A percentile compares a stretch with the other conserved stretches of the same genome.
phyloP scores from a whole-genome alignment of 2,888 invertebrate species.

The Drepanosiphum platanoidis region DNA sequence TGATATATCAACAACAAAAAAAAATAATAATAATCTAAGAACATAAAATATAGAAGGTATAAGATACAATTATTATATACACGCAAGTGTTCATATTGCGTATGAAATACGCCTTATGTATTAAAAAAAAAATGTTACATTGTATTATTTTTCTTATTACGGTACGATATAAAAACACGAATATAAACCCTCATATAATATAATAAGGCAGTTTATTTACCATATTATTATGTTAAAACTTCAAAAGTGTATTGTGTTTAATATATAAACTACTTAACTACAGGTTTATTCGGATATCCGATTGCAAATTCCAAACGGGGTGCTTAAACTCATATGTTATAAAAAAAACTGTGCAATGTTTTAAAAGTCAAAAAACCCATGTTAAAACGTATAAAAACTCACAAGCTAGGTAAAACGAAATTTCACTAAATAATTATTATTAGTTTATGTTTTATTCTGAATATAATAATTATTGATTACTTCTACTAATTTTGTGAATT shows the following conservation, averaged over 20 bases:
- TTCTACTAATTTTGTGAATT: no score
- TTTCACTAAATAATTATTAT: no score
- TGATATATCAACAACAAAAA: no score
- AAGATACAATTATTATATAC: slow-evolving; percentile 18
- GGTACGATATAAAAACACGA: slow-evolving; percentile 31
- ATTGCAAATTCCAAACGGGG: no score
- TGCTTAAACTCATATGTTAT: not conserved
- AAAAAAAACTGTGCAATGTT: not conserved
- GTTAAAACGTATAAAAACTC: no score
- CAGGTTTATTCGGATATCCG: not conserved
- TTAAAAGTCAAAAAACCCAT: not conserved
- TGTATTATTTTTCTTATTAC: not conserved
- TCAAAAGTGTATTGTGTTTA: not conserved
- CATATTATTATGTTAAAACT: not conserved
- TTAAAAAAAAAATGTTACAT: not conserved
- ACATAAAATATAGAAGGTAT: not conserved
- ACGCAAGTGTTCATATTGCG: slow-evolving; percentile 37
- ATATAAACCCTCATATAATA: slow-evolving; percentile 9
- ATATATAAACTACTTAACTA: not conserved
- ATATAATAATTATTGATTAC: no score
- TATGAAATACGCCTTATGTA: slow-evolving; percentile 15
- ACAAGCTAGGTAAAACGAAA: no score
- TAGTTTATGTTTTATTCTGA: no score
- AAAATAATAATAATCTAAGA: slow-evolving; percentile 4
- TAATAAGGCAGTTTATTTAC: not conserved